Evolutionary conservation across 1,140 invertebrate species (phyloP), one percentile per base, ranked within the genome.

Genomic region (Pteromalus puparum): DNA sequence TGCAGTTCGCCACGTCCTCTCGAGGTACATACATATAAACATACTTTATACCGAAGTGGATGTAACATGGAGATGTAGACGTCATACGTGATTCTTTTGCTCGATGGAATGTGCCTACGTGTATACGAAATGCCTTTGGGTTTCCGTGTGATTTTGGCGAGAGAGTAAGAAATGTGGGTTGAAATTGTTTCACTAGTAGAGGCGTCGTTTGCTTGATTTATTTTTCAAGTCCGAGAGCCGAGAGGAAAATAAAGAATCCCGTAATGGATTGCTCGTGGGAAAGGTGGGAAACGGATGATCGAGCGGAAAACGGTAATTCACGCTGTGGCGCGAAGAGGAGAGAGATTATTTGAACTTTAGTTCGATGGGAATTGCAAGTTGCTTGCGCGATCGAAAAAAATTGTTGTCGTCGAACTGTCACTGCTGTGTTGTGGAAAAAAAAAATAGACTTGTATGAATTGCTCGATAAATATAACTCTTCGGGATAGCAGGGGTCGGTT

Each of bases 1-100:
- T 98, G 89, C 94, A 95, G 68, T 95, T 97, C 75, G 97, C 96
- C 80, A 96, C 96, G 28, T 96, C 96, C 1, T 95, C 97, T 6
- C 93, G 95, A 89, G 97, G 97, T 97, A 94, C 92, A 88, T 75
- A 80, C 28, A 30, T 9, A 21, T 48, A n/a, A n/a, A n/a, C n/a
- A 5, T 68, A 10, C 4, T 70, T 10, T 70, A 70, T 30, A n/a
- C 30, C 30, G 6, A 5, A 34, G 30, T 30, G 10, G 5, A 10
- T 70, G 26, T 18, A 0, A 21, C 15, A 24, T 6, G 2, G 30
- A 34, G 30, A 34, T 18, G 2, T 18, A 13, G 38, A 67, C 10
- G 13, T 68, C 30, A 78, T 78, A 67, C 77, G 30, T 46, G 77
- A 80, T 80, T 68, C 21, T 42, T 80, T 80, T 67, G 12, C 53